Percentiles rank a stretch among this genome's conserved stretches.
These are phyloP conservation scores for Aphyosemion australe DNA, from an alignment of 2,113 vertebrate species.

Conservation along the genomic window DNA sequence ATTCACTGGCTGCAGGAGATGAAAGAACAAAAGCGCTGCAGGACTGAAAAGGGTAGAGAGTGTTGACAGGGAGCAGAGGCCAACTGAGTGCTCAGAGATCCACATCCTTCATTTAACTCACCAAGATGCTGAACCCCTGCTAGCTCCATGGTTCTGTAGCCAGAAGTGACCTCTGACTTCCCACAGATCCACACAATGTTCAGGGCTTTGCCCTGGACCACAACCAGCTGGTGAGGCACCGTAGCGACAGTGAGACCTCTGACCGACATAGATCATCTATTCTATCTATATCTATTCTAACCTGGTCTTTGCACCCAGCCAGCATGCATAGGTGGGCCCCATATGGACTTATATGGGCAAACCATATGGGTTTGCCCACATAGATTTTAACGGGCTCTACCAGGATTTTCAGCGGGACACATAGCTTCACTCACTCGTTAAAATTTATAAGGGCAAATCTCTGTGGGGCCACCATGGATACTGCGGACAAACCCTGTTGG, in stretches of 20 bases:
- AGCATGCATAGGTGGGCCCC: too few relatives aligned
- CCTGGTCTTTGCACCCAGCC: too few relatives aligned
- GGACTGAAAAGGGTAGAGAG: constrained; percentile 5
- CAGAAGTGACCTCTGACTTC: constrained; percentile 24
- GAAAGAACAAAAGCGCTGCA: constrained; percentile 24
- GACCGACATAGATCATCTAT: background rate
- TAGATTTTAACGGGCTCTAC: too few relatives aligned
- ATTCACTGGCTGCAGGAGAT: constrained; percentile 28
- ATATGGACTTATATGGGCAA: too few relatives aligned
- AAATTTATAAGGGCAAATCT: too few relatives aligned
- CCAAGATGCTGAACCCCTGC: background rate
- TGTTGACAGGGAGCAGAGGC: constrained; percentile 14
- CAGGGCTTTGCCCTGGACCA: background rate
- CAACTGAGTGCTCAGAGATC: constrained; percentile 2
- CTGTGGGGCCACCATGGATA: too few relatives aligned
- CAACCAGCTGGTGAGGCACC: background rate
- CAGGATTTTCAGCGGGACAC: too few relatives aligned
- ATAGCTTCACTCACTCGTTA: too few relatives aligned
- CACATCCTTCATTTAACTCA: constrained; percentile 18
- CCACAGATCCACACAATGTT: background rate
- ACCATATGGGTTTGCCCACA: too few relatives aligned
- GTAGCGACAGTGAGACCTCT: background rate
- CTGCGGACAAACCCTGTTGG: too few relatives aligned
- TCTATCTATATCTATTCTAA: too few relatives aligned
- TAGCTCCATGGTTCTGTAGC: constrained; percentile 6